Conservation (phyloP, 64 coral and sea anemone species). For the Astreopora myriophthalma region DNA sequence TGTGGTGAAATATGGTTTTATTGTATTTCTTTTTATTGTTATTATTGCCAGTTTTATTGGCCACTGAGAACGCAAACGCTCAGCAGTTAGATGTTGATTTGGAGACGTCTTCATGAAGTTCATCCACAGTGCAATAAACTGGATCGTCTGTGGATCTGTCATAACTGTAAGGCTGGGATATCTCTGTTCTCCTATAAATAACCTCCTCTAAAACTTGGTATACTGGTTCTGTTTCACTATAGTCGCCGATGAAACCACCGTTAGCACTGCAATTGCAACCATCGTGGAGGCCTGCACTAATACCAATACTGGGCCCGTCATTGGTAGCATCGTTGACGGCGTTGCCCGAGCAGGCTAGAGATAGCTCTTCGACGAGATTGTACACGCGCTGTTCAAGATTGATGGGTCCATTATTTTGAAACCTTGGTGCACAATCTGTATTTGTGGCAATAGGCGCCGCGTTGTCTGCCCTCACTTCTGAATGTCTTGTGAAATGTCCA, state of each 20-base stretch:
- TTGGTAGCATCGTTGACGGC: background rate
- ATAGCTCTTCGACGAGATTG: background rate
- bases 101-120: background rate
- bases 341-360: background rate
- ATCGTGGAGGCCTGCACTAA: background rate
- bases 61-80: background rate
- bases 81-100: background rate
- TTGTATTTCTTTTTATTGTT: background rate
- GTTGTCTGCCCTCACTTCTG: too few relatives aligned
- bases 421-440: background rate
- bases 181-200: background rate
- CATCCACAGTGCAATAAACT: background rate
- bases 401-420: background rate
- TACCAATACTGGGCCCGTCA: background rate
- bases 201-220: background rate
- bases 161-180: background rate
- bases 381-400: constrained; percentile 33
- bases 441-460: too few relatives aligned
- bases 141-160: background rate
- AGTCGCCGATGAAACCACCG: background rate
- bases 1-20: too few relatives aligned
- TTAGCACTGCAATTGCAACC: background rate
- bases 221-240: background rate
- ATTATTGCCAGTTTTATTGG: background rate
- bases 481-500: background rate